Conservation (phyloP, 2,797 vertebrate genomes). For the Hirundo rustica region DNA sequence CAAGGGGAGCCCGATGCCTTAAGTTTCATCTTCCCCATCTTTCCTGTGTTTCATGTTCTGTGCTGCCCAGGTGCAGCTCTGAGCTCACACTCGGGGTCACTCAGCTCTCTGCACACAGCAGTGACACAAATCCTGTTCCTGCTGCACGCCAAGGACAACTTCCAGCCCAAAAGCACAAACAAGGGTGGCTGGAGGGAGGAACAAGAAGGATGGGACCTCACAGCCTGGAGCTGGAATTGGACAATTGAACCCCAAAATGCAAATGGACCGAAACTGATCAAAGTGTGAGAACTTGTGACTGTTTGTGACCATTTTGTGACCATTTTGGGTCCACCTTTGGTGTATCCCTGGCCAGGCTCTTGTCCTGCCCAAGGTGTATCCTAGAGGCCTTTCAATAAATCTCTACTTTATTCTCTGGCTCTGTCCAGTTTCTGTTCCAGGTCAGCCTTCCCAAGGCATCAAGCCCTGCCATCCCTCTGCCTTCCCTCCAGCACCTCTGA, state of each 20-base stretch:
- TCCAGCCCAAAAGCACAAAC: not conserved
- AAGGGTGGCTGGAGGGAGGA: not conserved
- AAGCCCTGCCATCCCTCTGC: not conserved
- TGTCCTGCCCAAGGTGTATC: not conserved
- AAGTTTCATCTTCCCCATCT: accelerated
- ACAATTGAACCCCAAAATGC: not conserved
- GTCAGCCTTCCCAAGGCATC: not conserved
- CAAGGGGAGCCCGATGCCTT: not conserved
- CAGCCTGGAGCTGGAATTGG: not conserved
- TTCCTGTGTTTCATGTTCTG: not conserved
- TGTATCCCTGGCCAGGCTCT: not conserved
- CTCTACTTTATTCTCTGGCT: not conserved
- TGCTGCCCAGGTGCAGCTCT: not conserved
- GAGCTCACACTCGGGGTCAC: not conserved
- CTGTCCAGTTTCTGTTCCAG: not conserved
- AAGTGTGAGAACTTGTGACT: not conserved
- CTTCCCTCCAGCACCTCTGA: not conserved
- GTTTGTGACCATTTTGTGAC: not conserved
- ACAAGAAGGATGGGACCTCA: not conserved
- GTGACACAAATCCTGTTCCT: not conserved
- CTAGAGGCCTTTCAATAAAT: not conserved
- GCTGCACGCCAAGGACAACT: not conserved
- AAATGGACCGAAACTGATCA: not conserved
- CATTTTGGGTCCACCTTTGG: not conserved
- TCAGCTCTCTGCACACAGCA: not conserved